A percentile compares a stretch with the other conserved stretches of the same genome.
Evolutionary conservation across 2,113 vertebrate species (phyloP).

Genomic region (Petrocephalus microphthalmus): DNA sequence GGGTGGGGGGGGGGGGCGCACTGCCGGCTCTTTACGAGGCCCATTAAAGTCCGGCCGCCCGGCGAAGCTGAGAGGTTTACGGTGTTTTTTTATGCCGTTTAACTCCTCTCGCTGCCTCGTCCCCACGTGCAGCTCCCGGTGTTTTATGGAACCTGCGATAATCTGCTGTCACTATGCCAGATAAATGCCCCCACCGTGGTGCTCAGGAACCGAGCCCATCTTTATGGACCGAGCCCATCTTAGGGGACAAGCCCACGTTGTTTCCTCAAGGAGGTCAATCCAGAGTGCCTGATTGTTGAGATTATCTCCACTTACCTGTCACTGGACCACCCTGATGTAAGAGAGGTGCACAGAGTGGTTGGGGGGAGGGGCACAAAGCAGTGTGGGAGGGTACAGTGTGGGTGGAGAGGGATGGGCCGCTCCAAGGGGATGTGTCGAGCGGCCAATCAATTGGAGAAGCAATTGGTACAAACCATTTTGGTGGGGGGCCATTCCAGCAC

Average conservation of each 20-base stretch:
- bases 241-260: neutral
- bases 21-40: neutral
- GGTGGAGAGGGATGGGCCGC: neutral
- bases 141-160: neutral
- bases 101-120: neutral
- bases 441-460: neutral
- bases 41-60: neutral
- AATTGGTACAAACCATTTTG: neutral
- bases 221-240: neutral
- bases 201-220: neutral
- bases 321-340: neutral
- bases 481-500: neutral
- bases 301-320: neutral
- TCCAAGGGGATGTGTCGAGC: neutral
- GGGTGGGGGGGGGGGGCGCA: neutral
- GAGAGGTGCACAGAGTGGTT: neutral
- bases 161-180: neutral
- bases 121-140: neutral
- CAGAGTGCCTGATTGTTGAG: neutral
- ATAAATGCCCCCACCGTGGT: neutral
- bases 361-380: neutral
- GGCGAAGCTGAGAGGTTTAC: neutral
- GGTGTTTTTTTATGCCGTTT: neutral
- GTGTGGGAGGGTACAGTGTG: neutral
- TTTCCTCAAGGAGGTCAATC: neutral